Evolutionary conservation across 2,113 vertebrate species (phyloP).

Genomic region (Anarhynchus alexandrinus): DNA sequence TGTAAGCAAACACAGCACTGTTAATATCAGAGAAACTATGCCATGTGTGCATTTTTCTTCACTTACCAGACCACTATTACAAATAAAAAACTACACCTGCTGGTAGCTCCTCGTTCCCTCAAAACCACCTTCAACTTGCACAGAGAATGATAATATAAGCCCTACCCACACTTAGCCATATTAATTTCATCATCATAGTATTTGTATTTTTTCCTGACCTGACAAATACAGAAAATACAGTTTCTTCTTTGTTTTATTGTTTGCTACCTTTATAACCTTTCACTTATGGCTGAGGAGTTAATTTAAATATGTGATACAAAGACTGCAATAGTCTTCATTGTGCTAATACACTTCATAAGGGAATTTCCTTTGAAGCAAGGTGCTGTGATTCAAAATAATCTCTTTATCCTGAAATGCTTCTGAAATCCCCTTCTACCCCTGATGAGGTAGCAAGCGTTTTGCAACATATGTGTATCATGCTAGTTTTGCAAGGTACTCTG

Average conservation of each 20-base stretch:
- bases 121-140: background rate
- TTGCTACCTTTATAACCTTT: background rate
- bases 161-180: background rate
- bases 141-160: background rate
- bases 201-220: background rate
- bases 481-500: background rate
- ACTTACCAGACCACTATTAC: background rate
- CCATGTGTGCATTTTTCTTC: background rate
- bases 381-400: background rate
- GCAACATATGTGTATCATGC: background rate
- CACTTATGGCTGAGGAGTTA: background rate
- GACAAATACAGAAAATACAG: background rate
- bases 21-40: background rate
- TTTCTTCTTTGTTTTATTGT: background rate
- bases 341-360: background rate
- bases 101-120: background rate
- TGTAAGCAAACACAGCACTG: background rate
- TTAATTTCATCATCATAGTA: background rate
- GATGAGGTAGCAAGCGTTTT: background rate
- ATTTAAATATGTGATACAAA: background rate
- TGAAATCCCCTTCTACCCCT: background rate
- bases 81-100: background rate
- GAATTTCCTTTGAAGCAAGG: background rate
- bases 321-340: background rate
- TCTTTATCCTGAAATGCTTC: background rate